Conservation (phyloP, 2,113 vertebrate genomes). For the Petrocephalus microphthalmus region DNA sequence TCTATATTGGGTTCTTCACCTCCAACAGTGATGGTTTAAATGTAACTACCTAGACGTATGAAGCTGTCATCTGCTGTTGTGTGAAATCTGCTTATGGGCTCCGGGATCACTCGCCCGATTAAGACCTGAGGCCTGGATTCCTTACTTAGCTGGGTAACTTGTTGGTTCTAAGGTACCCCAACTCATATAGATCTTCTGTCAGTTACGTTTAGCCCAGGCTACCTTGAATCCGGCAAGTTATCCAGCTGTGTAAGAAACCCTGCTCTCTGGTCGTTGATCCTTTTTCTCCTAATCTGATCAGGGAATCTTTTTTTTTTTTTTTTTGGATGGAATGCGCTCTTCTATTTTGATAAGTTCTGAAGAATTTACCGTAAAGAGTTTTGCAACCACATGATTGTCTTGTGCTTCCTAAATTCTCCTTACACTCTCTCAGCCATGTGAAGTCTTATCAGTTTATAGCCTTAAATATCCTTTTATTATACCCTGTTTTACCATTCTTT, state of each 20-base stretch:
- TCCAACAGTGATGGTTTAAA: neutral
- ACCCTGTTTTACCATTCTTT: neutral
- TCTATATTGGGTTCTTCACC: neutral
- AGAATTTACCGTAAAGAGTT: neutral
- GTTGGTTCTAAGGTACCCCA: neutral
- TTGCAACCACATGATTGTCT: neutral
- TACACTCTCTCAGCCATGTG: neutral
- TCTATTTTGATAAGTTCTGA: neutral
- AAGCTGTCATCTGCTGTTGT: neutral
- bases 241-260: neutral
- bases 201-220: neutral
- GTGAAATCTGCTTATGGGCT: neutral
- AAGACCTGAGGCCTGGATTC: neutral
- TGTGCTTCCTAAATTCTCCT: too few relatives aligned
- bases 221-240: neutral
- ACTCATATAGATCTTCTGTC: neutral
- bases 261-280: neutral
- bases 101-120: neutral
- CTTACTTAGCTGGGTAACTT: neutral
- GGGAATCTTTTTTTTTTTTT: neutral
- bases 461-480: neutral
- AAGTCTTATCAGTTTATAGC: neutral
- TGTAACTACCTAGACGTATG: neutral
- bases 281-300: neutral
- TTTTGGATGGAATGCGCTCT: too few relatives aligned